These are phyloP conservation scores for Channa argus DNA, from an alignment of 2,113 vertebrate genomes.

Conservation along the genomic window DNA sequence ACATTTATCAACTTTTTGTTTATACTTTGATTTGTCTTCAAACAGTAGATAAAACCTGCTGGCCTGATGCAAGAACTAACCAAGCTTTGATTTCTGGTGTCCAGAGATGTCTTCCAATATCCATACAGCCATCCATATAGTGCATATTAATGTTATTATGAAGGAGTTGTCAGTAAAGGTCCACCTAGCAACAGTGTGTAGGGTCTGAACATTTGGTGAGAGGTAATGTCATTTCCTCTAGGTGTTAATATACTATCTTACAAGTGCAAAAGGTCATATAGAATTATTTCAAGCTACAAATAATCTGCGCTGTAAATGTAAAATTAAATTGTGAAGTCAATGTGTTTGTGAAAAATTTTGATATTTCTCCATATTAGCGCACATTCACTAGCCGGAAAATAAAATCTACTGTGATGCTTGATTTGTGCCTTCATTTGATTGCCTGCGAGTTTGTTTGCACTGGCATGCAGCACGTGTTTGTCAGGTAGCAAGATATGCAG, in stretches of 20 bases:
- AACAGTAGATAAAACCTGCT: background rate
- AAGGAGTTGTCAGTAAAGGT: constrained; percentile 38
- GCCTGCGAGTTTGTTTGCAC: constrained; percentile 33
- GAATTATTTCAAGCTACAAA: background rate
- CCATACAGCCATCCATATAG: background rate
- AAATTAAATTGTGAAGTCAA: too few species aligned
- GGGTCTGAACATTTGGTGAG: background rate
- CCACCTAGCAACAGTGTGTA: constrained; percentile 23
- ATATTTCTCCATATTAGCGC: constrained; percentile 34
- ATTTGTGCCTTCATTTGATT: constrained; percentile 49
- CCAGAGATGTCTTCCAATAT: constrained; percentile 2
- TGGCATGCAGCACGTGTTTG: constrained; percentile 24
- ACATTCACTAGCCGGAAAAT: constrained; percentile 16
- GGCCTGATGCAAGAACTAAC: background rate
- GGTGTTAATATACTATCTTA: constrained; percentile 3
- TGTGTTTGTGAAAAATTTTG: constrained; percentile 13
- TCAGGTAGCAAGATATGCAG: constrained; percentile 38
- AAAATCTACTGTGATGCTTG: constrained; percentile 28
- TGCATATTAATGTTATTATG: constrained; percentile 46
- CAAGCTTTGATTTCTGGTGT: constrained; percentile 13
- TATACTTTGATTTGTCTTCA: background rate
- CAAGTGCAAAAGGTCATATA: background rate
- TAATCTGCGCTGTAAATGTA: background rate
- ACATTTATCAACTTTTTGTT: too few species aligned
- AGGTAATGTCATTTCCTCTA: background rate